Percentiles rank a stretch among this genome's conserved stretches.
phyloP scores from a whole-genome alignment of 2,888 invertebrate genomes.

The Crematogaster levior region DNA sequence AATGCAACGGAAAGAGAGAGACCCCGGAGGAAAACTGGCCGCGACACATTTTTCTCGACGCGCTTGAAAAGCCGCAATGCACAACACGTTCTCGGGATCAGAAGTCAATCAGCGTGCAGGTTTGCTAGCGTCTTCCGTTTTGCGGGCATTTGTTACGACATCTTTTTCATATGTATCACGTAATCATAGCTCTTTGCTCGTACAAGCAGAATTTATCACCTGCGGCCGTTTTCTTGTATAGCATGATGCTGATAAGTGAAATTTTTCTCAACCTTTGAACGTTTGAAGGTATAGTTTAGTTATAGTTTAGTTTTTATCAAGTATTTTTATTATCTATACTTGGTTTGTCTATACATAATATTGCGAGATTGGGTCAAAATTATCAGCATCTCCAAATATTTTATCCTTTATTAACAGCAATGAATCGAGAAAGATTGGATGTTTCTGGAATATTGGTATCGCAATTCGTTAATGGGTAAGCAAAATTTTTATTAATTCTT shows the following conservation, averaged over 20 bases:
- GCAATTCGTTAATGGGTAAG: too few species aligned
- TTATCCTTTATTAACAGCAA: too few species aligned
- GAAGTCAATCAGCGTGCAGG: conserved; percentile 14
- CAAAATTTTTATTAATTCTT: too few species aligned
- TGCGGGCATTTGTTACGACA: conserved; percentile 25
- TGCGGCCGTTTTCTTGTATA: neutral
- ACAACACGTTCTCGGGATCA: conserved; percentile 19
- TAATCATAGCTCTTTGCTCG: conserved; percentile 5
- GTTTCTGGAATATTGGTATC: too few species aligned
- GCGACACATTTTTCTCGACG: conserved; percentile 6
- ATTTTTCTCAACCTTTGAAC: neutral
- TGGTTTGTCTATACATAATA: too few species aligned
- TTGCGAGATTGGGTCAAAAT: too few species aligned
- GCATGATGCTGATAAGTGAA: conserved; percentile 9
- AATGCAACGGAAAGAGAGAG: conserved; percentile 2
- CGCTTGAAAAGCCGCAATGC: neutral
- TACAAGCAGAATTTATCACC: neutral
- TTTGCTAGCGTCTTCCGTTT: conserved; percentile 23
- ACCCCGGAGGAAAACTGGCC: neutral
- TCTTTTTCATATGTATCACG: conserved; percentile 10
- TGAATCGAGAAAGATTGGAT: too few species aligned
- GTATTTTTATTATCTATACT: too few species aligned
- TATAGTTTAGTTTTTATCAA: too few species aligned
- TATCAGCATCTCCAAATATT: too few species aligned
- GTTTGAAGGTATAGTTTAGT: neutral